Evolutionary conservation across 2,797 vertebrate species (phyloP).

Genomic region (Myiotriccus ornatus): DNA sequence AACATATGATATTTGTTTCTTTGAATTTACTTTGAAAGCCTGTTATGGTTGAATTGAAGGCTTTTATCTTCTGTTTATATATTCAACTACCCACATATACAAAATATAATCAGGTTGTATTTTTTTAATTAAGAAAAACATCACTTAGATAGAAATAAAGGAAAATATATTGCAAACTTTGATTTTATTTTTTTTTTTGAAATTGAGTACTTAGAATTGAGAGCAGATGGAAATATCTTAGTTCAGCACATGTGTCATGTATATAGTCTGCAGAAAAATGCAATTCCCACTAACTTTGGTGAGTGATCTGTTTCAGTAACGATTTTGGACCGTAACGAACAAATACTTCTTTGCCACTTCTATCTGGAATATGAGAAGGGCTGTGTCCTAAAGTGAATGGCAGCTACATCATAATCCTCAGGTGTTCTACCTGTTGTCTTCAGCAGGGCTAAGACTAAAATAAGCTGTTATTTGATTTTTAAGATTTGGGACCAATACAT

Average conservation of each 20-base stretch:
- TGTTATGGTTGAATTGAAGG: slow-evolving; percentile 50
- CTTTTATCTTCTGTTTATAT: slow-evolving; percentile 64
- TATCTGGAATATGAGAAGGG: neutral
- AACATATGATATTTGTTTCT: slow-evolving; percentile 63
- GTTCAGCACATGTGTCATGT: neutral
- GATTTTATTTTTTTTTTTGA: neutral
- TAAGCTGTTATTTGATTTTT: neutral
- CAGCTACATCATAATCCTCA: neutral
- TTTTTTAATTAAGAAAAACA: slow-evolving; percentile 68
- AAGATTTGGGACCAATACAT: neutral
- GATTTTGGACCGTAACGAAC: neutral
- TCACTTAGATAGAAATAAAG: neutral
- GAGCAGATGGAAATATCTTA: neutral
- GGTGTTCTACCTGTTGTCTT: neutral
- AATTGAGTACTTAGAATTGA: neutral
- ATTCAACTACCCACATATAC: slow-evolving; percentile 57
- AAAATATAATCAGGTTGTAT: slow-evolving; percentile 60
- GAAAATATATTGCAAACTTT: slow-evolving; percentile 1
- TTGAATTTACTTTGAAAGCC: slow-evolving; percentile 59
- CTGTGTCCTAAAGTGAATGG: neutral
- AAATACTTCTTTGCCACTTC: neutral
- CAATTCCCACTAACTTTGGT: neutral
- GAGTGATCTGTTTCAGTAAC: neutral
- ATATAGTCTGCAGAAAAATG: neutral
- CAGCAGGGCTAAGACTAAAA: neutral